phyloP scores from a whole-genome alignment of 1,140 invertebrate species.

The Diabrotica undecimpunctata region DNA sequence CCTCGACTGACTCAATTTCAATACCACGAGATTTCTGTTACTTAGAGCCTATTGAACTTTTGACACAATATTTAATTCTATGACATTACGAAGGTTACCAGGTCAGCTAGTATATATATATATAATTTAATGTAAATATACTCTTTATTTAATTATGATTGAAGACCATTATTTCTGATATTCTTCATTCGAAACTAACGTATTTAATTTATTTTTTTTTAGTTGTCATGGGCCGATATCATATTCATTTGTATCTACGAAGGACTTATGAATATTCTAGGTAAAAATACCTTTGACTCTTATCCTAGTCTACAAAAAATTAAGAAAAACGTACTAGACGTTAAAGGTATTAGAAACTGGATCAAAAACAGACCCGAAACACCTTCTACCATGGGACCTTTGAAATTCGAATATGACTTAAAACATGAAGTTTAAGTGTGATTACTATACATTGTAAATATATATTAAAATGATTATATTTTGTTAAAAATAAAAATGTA shows the following conservation, averaged over 20 bases:
- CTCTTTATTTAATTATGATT: not conserved
- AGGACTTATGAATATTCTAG: conserved; percentile 56
- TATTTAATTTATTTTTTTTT: conserved; percentile 26
- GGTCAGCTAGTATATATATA: too few species aligned
- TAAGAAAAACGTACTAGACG: conserved; percentile 51
- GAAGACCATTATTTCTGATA: not conserved
- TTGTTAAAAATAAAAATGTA: too few species aligned
- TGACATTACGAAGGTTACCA: too few species aligned
- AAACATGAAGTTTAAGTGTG: too few species aligned
- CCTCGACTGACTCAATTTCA: too few species aligned
- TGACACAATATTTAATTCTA: too few species aligned
- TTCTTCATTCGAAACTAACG: conserved; percentile 2
- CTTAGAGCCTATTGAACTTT: too few species aligned
- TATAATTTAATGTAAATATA: not conserved
- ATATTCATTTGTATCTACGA: conserved; percentile 59
- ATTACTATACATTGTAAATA: too few species aligned
- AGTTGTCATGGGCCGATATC: conserved; percentile 65
- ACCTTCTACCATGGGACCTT: too few species aligned
- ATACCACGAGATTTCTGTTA: too few species aligned
- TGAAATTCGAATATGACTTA: too few species aligned
- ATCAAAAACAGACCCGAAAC: conserved; percentile 52
- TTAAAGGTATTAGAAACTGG: conserved; percentile 62
- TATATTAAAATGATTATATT: too few species aligned
- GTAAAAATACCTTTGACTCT: conserved; percentile 54
- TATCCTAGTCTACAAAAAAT: conserved; percentile 56